These are phyloP conservation scores for Pilophorus perplexus DNA, from an alignment of 2,888 invertebrate genomes.

Conservation along the genomic window DNA sequence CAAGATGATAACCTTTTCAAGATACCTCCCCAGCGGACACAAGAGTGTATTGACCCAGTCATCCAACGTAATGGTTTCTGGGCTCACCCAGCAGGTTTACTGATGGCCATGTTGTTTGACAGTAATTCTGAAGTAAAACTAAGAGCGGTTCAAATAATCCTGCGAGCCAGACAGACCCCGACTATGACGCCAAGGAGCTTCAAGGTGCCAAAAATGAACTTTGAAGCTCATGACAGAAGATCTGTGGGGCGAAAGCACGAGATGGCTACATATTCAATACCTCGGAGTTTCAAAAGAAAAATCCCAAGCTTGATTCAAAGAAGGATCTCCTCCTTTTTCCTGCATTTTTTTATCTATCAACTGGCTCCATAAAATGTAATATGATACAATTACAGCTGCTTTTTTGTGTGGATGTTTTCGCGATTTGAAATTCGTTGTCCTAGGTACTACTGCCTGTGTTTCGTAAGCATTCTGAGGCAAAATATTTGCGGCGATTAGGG, in stretches of 20 bases:
- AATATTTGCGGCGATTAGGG: not conserved
- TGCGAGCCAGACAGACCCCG: not conserved
- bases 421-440: not conserved
- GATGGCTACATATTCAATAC: not conserved
- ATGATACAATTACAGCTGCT: not conserved
- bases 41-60: not conserved
- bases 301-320: not conserved
- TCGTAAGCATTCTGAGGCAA: not conserved
- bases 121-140: not conserved
- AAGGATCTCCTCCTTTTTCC: not conserved
- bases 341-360: too few species aligned
- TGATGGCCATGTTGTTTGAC: not conserved
- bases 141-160: too few species aligned
- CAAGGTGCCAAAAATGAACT: not conserved
- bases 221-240: not conserved
- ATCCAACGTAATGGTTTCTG: not conserved
- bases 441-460: not conserved
- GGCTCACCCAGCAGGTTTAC: not conserved
- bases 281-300: not conserved
- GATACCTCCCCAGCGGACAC: not conserved
- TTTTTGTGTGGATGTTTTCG: not conserved
- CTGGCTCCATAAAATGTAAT: not conserved
- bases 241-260: not conserved
- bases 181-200: not conserved
- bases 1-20: not conserved